These are phyloP conservation scores for rat (Rattus norvegicus) DNA, from an alignment of 2,113 vertebrate species.

Conservation along the genomic window DNA sequence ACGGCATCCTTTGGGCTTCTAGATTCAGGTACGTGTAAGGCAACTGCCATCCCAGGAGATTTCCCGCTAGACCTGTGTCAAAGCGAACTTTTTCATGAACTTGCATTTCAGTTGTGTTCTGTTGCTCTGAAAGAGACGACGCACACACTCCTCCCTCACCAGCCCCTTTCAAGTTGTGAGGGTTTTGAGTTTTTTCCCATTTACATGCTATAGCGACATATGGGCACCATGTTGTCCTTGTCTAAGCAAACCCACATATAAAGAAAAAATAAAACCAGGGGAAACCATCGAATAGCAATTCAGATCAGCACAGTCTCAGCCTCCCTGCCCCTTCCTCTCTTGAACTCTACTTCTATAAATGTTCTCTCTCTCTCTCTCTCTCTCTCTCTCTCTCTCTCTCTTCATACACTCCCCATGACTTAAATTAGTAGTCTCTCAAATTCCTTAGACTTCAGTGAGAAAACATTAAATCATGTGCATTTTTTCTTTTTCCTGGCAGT, in stretches of 20 bases:
- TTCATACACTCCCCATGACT: neutral
- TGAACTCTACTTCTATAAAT: neutral
- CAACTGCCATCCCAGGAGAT: neutral
- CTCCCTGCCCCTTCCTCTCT: neutral
- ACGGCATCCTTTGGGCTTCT: neutral
- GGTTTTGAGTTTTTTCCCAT: neutral
- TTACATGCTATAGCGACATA: neutral
- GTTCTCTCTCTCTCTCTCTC: neutral
- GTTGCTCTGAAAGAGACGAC: neutral
- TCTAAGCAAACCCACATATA: neutral
- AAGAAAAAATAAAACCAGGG: neutral
- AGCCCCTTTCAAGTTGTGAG: conserved; percentile 1
- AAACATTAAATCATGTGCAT: conserved; percentile 39
- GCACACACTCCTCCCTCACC: neutral
- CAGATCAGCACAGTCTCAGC: neutral
- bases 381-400: neutral
- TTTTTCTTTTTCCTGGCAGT: neutral
- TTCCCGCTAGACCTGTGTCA: neutral
- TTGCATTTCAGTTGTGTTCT: neutral
- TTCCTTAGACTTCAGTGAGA: neutral
- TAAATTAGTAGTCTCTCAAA: conserved; percentile 33
- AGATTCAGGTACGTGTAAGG: neutral
- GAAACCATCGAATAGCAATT: neutral
- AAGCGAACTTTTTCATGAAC: neutral
- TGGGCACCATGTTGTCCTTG: neutral